Conservation (phyloP, 2,113 vertebrate species). For the Solenodon paradoxus region DNA sequence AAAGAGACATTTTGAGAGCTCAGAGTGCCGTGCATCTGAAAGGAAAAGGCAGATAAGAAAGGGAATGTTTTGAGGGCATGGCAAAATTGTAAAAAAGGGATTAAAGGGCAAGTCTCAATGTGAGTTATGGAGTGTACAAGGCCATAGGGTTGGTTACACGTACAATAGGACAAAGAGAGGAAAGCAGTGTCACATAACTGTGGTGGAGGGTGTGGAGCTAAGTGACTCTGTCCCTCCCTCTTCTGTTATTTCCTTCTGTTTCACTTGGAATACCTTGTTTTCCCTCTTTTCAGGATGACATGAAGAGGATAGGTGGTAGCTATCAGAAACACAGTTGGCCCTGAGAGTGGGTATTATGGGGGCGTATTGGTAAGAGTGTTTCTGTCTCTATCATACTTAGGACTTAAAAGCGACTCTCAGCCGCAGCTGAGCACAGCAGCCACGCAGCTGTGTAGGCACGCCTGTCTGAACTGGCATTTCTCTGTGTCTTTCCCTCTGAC, state of each 20-base stretch:
- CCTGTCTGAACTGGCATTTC: background rate
- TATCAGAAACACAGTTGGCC: rapidly evolving
- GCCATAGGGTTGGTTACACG: background rate
- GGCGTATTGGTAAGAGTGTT: rapidly evolving
- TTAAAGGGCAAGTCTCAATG: background rate
- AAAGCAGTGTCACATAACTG: background rate
- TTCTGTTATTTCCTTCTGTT: background rate
- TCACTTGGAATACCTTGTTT: background rate
- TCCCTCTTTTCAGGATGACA: background rate
- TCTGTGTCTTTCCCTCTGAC: background rate
- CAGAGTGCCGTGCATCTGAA: background rate
- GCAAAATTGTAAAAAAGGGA: rapidly evolving
- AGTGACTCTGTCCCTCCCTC: background rate
- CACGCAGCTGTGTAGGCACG: background rate
- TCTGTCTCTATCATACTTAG: background rate
- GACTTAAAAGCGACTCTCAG: background rate
- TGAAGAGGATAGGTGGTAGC: background rate
- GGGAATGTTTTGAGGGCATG: background rate
- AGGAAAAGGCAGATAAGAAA: background rate
- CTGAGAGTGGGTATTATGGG: rapidly evolving
- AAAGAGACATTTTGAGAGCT: background rate
- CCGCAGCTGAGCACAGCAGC: rapidly evolving
- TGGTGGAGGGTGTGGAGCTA: rapidly evolving
- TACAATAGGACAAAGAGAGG: rapidly evolving
- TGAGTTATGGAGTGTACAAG: background rate